Evolutionary conservation across 2,797 vertebrate species (phyloP), one percentile per base, ranked within the genome.

Genomic region (Glossophaga mutica): DNA sequence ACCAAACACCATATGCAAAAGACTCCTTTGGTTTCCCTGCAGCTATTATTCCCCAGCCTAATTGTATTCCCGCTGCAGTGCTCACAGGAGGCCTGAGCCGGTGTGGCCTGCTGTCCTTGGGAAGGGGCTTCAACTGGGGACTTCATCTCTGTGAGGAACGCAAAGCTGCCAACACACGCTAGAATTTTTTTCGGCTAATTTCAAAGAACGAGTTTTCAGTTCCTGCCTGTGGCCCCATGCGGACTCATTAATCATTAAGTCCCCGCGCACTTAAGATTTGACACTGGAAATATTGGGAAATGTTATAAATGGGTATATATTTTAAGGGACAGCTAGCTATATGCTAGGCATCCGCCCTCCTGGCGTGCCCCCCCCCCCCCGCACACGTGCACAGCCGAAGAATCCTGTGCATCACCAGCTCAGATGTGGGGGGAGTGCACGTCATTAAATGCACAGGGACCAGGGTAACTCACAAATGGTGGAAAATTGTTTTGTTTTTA

Each of bases 401-500:
- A 97, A 95, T 98, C 97, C 91, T 96, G 96, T 8, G 21, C 55
- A 6, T 95, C 55, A 5, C 94, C 96, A 93, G 94, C 96, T 97
- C 95, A 57, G 18, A 95, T 91, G 94, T 88, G 76, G 96, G 96
- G 97, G 94, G 94, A 96, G 84, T 93, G 97, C 87, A 97, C 70
- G 22, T 89, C 96, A 50, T 94, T 90, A 89, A 94, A 97, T 98
- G 96, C 86, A 62, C 22, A 32, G 89, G 81, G 96, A 98, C 97
- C 98, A 98, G 97, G 9, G 83, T 97, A 98, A 96, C 98, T 98
- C 71, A 4, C 78, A 91, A 97, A 95, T 96, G 94, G 97, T 96
- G 93, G 97, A 98, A 98, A 98, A 98, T 97, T 91, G 96, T 97
- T 95, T 94, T 96, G 94, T 97, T 98, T 97, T 97, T 97, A 98